A percentile compares a stretch with the other conserved stretches of the same genome.
Evolutionary conservation across 2,888 invertebrate genomes (phyloP).

Genomic region (Mythimna albipuncta): DNA sequence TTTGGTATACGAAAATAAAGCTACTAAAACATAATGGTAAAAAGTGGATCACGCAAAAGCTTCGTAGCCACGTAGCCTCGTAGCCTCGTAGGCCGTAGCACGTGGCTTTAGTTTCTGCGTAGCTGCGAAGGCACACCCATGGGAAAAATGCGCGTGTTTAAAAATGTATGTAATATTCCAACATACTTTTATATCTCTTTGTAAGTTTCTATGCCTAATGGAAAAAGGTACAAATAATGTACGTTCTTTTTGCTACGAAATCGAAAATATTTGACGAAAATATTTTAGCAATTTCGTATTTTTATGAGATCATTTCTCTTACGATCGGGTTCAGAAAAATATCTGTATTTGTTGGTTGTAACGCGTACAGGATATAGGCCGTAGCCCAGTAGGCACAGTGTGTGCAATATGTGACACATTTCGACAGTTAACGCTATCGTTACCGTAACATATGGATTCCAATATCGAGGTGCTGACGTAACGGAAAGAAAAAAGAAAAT

Average conservation of each 20-base stretch:
- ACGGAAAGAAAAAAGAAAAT: constrained; percentile 17
- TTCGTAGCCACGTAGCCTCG: neutral
- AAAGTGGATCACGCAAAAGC: neutral
- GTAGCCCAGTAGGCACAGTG: constrained; percentile 35
- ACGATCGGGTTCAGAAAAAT: constrained; percentile 49
- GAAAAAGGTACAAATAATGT: constrained; percentile 32
- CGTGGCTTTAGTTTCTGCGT: constrained; percentile 22
- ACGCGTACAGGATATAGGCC: constrained; percentile 45
- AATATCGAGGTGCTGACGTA: constrained; percentile 54
- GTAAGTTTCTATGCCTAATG: constrained; percentile 15
- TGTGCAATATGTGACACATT: constrained; percentile 60
- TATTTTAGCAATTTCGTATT: constrained; percentile 56
- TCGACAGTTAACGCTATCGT: constrained; percentile 62
- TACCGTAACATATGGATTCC: constrained; percentile 62
- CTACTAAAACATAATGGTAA: neutral
- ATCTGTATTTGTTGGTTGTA: constrained; percentile 38
- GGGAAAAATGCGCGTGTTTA: constrained; percentile 26
- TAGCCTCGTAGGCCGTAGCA: constrained; percentile 8
- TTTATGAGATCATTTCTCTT: constrained; percentile 58
- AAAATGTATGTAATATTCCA: constrained; percentile 38
- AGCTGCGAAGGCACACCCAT: constrained; percentile 18
- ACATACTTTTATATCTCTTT: constrained; percentile 15
- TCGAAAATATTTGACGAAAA: constrained; percentile 55
- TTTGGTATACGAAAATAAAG: neutral
- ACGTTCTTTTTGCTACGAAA: constrained; percentile 34